phyloP scores from a whole-genome alignment of 2,797 vertebrate species.

The Tapera naevia region DNA sequence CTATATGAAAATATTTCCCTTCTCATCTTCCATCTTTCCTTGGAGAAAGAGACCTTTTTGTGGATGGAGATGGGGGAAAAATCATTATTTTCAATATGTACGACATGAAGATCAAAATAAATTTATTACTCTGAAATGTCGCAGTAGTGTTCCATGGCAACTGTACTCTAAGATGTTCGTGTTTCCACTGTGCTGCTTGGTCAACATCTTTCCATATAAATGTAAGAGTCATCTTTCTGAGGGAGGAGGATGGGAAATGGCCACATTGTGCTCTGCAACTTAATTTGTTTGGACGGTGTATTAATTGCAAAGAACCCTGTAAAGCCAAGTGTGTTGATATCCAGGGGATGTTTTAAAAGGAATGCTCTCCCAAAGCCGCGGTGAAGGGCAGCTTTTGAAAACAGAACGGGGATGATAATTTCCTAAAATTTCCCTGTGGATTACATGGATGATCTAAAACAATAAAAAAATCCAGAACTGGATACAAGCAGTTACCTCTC shows the following conservation, averaged over 20 bases:
- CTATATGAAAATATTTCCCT: not conserved
- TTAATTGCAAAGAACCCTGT: not conserved
- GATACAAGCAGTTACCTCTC: not conserved
- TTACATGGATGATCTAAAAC: not conserved
- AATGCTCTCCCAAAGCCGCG: not conserved
- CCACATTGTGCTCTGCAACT: not conserved
- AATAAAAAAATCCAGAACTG: not conserved
- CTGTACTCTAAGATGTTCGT: not conserved
- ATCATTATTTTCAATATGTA: not conserved
- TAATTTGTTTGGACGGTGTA: not conserved
- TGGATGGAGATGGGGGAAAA: not conserved
- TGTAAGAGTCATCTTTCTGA: not conserved
- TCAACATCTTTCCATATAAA: not conserved
- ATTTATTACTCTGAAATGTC: not conserved
- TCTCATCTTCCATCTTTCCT: not conserved
- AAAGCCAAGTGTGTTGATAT: not conserved
- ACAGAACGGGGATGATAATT: not conserved
- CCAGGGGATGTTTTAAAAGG: not conserved
- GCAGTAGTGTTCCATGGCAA: not conserved
- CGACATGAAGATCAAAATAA: not conserved
- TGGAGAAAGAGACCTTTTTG: not conserved
- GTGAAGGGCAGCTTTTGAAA: not conserved
- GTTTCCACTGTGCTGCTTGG: not conserved
- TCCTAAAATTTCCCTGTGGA: not conserved
- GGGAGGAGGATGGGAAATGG: not conserved